These are phyloP conservation scores for Enteromius mattozi DNA, from an alignment of 2,797 vertebrate species.

Conservation along the genomic window DNA sequence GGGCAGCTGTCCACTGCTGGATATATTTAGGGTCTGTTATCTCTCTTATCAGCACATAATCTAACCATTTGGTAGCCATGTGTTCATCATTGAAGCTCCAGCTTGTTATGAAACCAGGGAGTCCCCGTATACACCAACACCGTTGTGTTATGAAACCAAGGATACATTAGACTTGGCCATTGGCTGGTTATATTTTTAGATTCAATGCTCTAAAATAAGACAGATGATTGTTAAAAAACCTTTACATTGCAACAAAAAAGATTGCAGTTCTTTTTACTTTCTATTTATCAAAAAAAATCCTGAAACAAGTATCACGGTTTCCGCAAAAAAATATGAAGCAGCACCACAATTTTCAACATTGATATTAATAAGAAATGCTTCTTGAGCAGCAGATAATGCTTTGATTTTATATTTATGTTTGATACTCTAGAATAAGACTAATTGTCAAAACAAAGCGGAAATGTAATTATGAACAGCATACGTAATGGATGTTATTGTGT, in stretches of 20 bases:
- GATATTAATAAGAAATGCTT: neutral
- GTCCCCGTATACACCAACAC: constrained; percentile 61
- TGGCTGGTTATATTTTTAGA: constrained; percentile 70
- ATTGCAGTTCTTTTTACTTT: no score
- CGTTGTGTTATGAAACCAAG: constrained; percentile 63
- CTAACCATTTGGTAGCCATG: constrained; percentile 37
- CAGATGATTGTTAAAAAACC: constrained; percentile 54
- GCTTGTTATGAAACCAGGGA: constrained; percentile 67
- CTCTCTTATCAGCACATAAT: constrained; percentile 15
- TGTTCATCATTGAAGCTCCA: constrained; percentile 24
- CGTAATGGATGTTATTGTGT: neutral
- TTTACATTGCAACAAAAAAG: neutral
- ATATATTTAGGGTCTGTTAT: constrained; percentile 70
- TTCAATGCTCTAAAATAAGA: constrained; percentile 65
- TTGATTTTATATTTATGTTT: constrained; percentile 68
- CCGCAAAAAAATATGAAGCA: neutral
- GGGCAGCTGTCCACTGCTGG: constrained; percentile 57
- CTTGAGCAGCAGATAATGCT: neutral
- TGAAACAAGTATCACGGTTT: neutral
- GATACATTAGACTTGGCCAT: constrained; percentile 64
- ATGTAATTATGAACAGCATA: constrained; percentile 63
- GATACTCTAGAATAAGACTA: constrained; percentile 68
- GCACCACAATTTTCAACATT: neutral
- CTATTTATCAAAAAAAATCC: neutral
- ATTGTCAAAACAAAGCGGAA: constrained; percentile 64